Conservation (phyloP, 2,797 vertebrate genomes). For the Galaxias olidus region DNA sequence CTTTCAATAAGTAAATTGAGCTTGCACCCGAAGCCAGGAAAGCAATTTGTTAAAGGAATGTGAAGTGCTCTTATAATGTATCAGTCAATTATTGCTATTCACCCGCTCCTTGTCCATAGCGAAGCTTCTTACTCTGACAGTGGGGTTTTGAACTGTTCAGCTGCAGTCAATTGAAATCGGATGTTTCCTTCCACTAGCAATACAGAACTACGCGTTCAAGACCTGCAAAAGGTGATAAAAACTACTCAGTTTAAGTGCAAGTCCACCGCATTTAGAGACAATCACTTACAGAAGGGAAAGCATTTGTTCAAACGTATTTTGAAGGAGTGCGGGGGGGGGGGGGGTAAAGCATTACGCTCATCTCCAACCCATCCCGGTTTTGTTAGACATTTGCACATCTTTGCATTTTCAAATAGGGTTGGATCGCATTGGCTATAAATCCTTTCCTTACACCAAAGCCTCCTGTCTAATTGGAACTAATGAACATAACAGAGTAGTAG, state of each 20-base stretch:
- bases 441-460: too few species aligned
- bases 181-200: conserved; percentile 57
- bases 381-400: background rate
- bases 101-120: conserved; percentile 53
- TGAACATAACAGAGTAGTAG: conserved; percentile 5
- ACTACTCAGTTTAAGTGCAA: too few species aligned
- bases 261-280: too few species aligned
- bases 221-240: background rate
- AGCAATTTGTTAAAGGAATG: conserved; percentile 74
- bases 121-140: conserved; percentile 68
- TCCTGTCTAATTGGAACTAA: background rate
- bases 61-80: conserved; percentile 70
- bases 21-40: conserved; percentile 53
- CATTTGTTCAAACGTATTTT: too few species aligned
- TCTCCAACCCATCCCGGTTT: too few species aligned
- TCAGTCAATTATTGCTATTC: conserved; percentile 77
- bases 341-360: too few species aligned
- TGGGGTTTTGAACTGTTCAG: conserved; percentile 53
- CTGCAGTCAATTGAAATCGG: conserved; percentile 60
- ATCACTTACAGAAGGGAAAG: too few species aligned
- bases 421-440: too few species aligned
- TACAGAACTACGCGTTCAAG: conserved; percentile 25
- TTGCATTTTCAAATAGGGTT: too few species aligned
- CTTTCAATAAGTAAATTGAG: conserved; percentile 42
- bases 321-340: too few species aligned